Base-by-base conservation (phyloP, 2,888 invertebrate genomes). In the Folsomia candida region DNA sequence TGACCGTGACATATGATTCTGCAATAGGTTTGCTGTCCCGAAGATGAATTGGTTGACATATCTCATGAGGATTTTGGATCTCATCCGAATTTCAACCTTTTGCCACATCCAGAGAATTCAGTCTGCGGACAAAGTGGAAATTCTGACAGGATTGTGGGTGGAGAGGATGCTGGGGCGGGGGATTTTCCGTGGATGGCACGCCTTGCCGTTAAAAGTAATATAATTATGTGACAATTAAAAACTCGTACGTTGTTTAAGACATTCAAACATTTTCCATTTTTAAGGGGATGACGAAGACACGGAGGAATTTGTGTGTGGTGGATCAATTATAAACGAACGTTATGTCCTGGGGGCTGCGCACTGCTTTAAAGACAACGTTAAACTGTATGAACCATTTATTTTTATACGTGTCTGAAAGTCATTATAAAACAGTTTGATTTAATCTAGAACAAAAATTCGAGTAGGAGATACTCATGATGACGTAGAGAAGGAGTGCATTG, bases 161-260 rank as follows among this genome's bases (percentile, higher is more conserved):
- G 78, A 14, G 62, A 69, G 4, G 66, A 62, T 57, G 69, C 72
- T 2, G 18, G 29, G 18, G 71, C 75, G 6, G 78, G 76, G n/a
- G 71, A 73, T 20, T 72, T 74, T 59, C 78, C 79, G 22, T 79
- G 75, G 74, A 75, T 79, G 70, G 79, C 71, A 0, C 14, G 78
- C 58, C 65, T 79, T 3, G 78, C 73, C 27, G 47, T 75, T 27
- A 24, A 20, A 65, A 60, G 73, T 78, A 62, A 47, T 47, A 11
- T 18, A 47, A 11, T 47, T 47, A 9, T 26, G 22, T 25, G 28
- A 1, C 47, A 29, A 24, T n/a, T 60, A 58, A 57, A 51, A 62
- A 47, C 24, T 28, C 18, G 1, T 37, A 54, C 47, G 20, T 24
- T 6, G 67, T 51, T 57, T 3, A 22, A 54, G 57, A 29, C 14